These are phyloP conservation scores for Odontamblyopus lacepedii DNA, from an alignment of 2,797 vertebrate genomes.

Conservation along the genomic window DNA sequence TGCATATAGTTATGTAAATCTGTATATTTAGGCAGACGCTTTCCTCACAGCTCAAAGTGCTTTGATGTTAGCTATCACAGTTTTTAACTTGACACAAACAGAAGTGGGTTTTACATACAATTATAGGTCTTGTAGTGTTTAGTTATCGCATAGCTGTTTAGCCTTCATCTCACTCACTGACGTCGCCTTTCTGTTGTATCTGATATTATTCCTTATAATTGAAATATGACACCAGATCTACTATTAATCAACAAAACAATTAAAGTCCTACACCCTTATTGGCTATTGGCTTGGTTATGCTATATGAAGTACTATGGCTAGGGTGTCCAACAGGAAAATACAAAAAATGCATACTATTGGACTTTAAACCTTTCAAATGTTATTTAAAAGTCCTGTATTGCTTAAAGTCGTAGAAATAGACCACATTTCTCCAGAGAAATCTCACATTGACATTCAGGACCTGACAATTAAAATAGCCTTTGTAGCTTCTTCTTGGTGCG, in stretches of 20 bases:
- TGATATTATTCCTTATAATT: too few relatives aligned
- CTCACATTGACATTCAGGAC: conserved; percentile 62
- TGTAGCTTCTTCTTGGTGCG: background rate
- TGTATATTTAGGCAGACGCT: background rate
- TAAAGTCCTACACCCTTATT: too few relatives aligned
- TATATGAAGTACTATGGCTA: background rate
- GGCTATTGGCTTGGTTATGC: background rate
- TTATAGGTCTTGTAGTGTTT: too few relatives aligned
- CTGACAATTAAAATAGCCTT: conserved; percentile 59
- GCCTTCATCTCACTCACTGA: too few relatives aligned
- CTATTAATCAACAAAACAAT: too few relatives aligned
- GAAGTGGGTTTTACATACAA: too few relatives aligned
- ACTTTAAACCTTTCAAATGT: conserved; percentile 12
- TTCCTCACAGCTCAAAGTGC: background rate
- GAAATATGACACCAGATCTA: too few relatives aligned
- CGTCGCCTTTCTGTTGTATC: too few relatives aligned
- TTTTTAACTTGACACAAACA: background rate
- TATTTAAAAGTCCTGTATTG: conserved; percentile 45
- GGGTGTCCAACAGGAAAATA: background rate
- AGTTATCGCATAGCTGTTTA: too few relatives aligned
- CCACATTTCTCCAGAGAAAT: conserved; percentile 54
- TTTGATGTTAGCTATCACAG: background rate
- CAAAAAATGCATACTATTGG: background rate
- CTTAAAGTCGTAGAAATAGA: conserved; percentile 42
- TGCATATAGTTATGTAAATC: background rate